These are phyloP conservation scores for Subanguina moxae DNA, from an alignment of 1,140 invertebrate species.

Conservation along the genomic window DNA sequence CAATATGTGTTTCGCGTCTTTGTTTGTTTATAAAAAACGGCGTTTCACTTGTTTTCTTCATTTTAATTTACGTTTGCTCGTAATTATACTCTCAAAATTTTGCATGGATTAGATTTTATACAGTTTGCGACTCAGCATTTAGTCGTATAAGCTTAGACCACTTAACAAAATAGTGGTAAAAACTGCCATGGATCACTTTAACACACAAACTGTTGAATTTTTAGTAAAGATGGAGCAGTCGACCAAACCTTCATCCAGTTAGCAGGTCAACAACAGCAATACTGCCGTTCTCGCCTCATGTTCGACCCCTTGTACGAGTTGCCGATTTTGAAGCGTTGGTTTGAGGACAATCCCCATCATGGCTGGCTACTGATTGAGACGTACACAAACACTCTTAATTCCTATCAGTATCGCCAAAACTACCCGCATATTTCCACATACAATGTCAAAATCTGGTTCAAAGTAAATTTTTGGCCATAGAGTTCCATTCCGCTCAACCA, in stretches of 20 bases:
- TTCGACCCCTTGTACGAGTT: constrained; percentile 56
- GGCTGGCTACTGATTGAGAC: constrained; percentile 58
- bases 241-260: not conserved
- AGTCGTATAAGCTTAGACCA: too few species aligned
- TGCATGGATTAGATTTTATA: too few species aligned
- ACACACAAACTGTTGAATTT: too few species aligned
- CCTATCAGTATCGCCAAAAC: constrained; percentile 50
- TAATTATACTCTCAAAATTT: too few species aligned
- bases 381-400: constrained; percentile 52
- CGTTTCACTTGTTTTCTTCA: too few species aligned
- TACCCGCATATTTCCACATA: constrained; percentile 56
- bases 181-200: not conserved
- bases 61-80: too few species aligned
- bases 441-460: constrained; percentile 59
- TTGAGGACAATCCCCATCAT: constrained; percentile 57
- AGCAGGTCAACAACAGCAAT: constrained; percentile 3
- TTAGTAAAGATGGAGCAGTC: constrained; percentile 4
- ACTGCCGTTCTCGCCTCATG: constrained; percentile 58
- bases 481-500: too few species aligned
- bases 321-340: constrained; percentile 52
- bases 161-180: not conserved
- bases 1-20: too few species aligned
- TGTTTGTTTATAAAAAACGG: too few species aligned
- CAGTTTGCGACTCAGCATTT: too few species aligned
- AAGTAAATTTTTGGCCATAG: constrained; percentile 3